Percentiles rank a stretch among this genome's conserved stretches.
Evolutionary conservation across 2,113 vertebrate genomes (phyloP).

Genomic region (Morone chrysops): DNA sequence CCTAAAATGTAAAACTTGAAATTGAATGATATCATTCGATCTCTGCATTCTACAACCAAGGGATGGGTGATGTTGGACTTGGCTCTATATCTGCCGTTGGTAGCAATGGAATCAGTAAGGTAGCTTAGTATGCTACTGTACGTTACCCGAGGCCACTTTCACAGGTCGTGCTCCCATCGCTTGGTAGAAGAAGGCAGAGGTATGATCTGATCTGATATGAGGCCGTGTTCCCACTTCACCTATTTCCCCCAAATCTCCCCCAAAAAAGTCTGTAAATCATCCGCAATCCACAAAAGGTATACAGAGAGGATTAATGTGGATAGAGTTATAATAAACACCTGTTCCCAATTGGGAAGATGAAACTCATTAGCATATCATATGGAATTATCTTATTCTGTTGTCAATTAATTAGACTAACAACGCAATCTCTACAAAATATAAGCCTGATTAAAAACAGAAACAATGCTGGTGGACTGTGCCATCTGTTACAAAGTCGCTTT

Average conservation of each 20-base stretch:
- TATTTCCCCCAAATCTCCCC: background rate
- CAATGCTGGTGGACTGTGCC: background rate
- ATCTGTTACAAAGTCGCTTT: conserved; percentile 8
- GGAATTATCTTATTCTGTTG: background rate
- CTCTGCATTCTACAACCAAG: too few species aligned
- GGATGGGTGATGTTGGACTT: background rate
- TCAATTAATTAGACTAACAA: background rate
- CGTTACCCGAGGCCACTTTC: background rate
- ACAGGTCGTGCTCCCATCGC: background rate
- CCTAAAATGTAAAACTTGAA: too few species aligned
- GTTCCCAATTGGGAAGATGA: background rate
- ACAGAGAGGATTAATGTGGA: too few species aligned
- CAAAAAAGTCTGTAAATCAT: background rate
- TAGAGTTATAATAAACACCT: background rate
- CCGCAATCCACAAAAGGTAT: background rate
- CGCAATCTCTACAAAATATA: background rate
- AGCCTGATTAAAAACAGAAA: background rate
- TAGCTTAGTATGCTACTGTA: background rate
- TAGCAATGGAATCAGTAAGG: background rate
- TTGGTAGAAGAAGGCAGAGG: too few species aligned
- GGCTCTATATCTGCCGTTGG: background rate
- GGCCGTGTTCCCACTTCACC: background rate
- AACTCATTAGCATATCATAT: background rate
- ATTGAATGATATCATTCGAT: too few species aligned
- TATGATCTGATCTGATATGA: too few species aligned